Conservation (phyloP, 1,140 invertebrate genomes). For the Drosophila parabipectinata region DNA sequence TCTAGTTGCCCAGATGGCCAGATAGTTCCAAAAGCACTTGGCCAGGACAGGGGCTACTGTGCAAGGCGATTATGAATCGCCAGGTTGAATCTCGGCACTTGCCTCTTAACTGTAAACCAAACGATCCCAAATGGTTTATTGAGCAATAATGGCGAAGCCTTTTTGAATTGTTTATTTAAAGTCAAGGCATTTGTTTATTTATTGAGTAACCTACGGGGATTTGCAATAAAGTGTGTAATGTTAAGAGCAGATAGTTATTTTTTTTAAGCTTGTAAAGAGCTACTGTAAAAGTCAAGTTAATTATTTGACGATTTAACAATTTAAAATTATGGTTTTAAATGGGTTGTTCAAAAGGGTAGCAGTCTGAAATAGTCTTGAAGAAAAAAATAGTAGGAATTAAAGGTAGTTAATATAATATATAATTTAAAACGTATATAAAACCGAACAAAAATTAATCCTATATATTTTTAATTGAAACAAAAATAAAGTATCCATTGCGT, state of each 20-base stretch:
- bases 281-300: neutral
- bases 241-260: neutral
- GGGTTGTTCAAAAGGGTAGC: neutral
- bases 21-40: conserved; percentile 33
- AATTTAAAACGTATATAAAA: too few species aligned
- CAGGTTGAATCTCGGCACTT: conserved; percentile 26
- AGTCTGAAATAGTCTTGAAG: neutral
- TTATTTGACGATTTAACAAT: neutral
- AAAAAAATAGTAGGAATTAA: neutral
- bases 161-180: conserved; percentile 41
- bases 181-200: conserved; percentile 23
- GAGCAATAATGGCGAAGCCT: conserved; percentile 19
- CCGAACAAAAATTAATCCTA: too few species aligned
- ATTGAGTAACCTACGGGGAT: neutral
- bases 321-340: neutral
- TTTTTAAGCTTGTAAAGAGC: neutral
- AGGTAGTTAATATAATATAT: too few species aligned
- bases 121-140: conserved; percentile 18
- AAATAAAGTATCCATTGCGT: neutral
- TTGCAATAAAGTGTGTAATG: neutral
- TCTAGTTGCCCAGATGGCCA: conserved; percentile 40
- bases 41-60: conserved; percentile 39
- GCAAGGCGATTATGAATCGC: conserved; percentile 44
- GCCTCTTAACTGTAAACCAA: conserved; percentile 31
- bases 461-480: too few species aligned